These are phyloP conservation scores for Chrosomus eos DNA, from an alignment of 2,797 vertebrate genomes.

Conservation along the genomic window DNA sequence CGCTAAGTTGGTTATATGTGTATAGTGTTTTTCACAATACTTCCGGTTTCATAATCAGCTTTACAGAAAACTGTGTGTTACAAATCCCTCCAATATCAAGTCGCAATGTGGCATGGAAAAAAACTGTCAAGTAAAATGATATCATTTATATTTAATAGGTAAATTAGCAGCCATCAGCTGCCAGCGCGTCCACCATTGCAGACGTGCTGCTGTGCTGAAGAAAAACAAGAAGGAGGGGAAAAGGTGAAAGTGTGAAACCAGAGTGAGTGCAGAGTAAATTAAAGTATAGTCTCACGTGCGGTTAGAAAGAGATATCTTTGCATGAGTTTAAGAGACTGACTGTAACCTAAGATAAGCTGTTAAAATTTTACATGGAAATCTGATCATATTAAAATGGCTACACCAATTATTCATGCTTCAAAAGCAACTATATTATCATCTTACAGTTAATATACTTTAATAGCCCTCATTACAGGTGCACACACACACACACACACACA, in stretches of 20 bases:
- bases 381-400: conserved; percentile 54
- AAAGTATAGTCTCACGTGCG: conserved; percentile 31
- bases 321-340: conserved; percentile 9
- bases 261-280: conserved; percentile 1
- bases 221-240: neutral
- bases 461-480: neutral
- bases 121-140: neutral
- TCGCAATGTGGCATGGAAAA: neutral
- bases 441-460: conserved; percentile 17
- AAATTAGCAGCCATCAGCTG: neutral
- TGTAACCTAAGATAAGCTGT: conserved; percentile 49
- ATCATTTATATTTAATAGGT: conserved; percentile 6
- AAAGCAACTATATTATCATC: conserved; percentile 4
- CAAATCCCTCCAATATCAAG: neutral
- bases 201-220: neutral
- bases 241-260: conserved; percentile 43
- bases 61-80: neutral
- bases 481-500: neutral
- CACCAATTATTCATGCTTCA: conserved; percentile 18
- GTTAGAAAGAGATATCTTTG: conserved; percentile 47
- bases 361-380: conserved; percentile 52
- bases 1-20: neutral
- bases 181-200: neutral
- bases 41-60: neutral
- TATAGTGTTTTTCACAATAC: neutral